These are phyloP conservation scores for Cecidostiba fungosa DNA, from an alignment of 2,888 invertebrate genomes.

Conservation along the genomic window DNA sequence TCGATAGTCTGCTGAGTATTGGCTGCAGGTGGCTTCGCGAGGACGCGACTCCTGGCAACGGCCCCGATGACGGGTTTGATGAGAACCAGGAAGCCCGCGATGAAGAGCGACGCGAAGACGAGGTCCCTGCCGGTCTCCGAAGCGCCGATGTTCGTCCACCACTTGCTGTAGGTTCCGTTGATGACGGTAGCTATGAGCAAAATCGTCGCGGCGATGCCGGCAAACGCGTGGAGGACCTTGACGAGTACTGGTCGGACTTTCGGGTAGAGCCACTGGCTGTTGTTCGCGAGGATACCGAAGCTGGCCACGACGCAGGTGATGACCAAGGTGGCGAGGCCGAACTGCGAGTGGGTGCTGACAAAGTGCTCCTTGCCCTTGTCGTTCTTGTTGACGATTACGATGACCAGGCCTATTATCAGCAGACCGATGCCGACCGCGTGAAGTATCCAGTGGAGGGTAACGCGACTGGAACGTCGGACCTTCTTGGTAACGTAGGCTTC, in stretches of 20 bases:
- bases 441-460: constrained; percentile 76
- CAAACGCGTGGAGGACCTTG: constrained; percentile 74
- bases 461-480: constrained; percentile 69
- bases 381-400: constrained; percentile 73
- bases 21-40: constrained; percentile 65
- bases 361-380: constrained; percentile 68
- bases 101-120: constrained; percentile 71
- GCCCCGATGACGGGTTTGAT: constrained; percentile 74
- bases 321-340: constrained; percentile 73
- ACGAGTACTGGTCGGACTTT: constrained; percentile 72
- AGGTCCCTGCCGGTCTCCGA: constrained; percentile 70
- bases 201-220: constrained; percentile 72
- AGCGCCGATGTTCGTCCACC: constrained; percentile 68
- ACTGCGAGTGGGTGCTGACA: constrained; percentile 70
- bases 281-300: constrained; percentile 74
- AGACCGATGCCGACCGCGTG: constrained; percentile 71
- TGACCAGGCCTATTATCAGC: constrained; percentile 71
- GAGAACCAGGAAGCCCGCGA: constrained; percentile 72
- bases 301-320: constrained; percentile 67
- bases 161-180: constrained; percentile 72
- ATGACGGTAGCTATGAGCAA: constrained; percentile 74
- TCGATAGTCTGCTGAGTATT: constrained; percentile 33
- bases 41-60: constrained; percentile 70
- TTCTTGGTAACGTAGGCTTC: constrained; percentile 71
- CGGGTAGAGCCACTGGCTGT: constrained; percentile 75